Evolutionary conservation across 2,113 vertebrate genomes (phyloP).

Genomic region (Phyllostomus hastatus): DNA sequence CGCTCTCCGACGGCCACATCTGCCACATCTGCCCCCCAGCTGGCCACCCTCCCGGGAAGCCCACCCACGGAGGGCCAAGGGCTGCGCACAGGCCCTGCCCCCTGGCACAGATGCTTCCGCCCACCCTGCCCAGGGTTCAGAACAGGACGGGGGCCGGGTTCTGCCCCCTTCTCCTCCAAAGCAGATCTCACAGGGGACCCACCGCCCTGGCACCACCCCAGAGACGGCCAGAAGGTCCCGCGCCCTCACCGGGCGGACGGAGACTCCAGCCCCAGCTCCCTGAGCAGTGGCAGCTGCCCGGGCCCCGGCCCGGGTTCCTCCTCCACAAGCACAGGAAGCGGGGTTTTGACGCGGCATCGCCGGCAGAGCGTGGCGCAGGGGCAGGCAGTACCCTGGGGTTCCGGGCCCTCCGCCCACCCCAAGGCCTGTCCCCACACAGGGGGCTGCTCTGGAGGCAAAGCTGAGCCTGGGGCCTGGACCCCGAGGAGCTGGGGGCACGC

Average conservation of each 20-base stretch:
- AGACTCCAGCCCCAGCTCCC: neutral
- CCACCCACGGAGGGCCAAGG: rapidly evolving
- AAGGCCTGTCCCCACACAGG: too few species aligned
- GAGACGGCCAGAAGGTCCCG: rapidly evolving
- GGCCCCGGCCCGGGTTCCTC: neutral
- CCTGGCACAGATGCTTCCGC: neutral
- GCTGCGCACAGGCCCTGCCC: neutral
- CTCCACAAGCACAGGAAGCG: rapidly evolving
- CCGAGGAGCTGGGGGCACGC: too few species aligned
- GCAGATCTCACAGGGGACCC: neutral
- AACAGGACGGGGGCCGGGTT: neutral
- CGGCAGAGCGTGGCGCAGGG: too few species aligned
- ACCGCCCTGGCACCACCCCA: rapidly evolving
- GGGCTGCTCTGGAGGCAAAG: neutral
- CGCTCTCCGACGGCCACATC: neutral
- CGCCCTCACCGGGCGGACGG: rapidly evolving
- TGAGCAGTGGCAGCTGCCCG: neutral
- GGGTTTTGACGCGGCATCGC: rapidly evolving
- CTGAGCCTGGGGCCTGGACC: neutral
- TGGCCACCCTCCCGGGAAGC: neutral
- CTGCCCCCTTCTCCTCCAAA: neutral
- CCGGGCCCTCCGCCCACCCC: neutral
- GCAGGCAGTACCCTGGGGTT: neutral
- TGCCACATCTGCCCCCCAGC: too few species aligned
- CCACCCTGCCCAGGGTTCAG: neutral